Evolutionary conservation across 2,113 vertebrate genomes (phyloP), one percentile per base, ranked within the genome.

Genomic region (Pimephales promelas): DNA sequence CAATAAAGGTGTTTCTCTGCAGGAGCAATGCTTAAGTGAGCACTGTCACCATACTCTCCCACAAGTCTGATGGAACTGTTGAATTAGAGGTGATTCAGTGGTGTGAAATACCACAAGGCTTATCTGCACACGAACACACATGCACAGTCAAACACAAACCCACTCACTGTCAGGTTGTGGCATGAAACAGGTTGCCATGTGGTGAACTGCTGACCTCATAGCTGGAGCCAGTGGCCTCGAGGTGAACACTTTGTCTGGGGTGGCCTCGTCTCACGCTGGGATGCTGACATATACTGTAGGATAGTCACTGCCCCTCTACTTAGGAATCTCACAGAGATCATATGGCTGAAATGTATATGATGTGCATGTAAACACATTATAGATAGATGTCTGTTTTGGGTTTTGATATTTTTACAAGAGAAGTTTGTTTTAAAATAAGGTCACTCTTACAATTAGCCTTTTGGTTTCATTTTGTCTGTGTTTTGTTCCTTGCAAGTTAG

Each of bases 21-120:
- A 11, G 45, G 82, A 68, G 47, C 28, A 14, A 10, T 68, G 43
- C 47, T 36, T 22, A 59, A 61, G 24, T 34, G 18, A 62, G 81
- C 26, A 36, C 68, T 47, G 81, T 76, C 71, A 49, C 70, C 52
- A 10, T n/a, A 31, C 64, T 24, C 40, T 66, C 81, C 70, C 82
- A 24, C 8, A 28, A 31, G 73, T 75, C 75, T 72, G 64, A 83
- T 77, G n/a, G 45, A 36, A 66, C 71, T 56, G 59, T 72, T 64
- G 74, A 26, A 85, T 59, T 61, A 52, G 24, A n/a, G 36, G 75
- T 5, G 34, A 66, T 61, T 81, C 64, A 13, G 81, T 28, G 70
- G 82, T 86, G 87, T 86, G 85, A 88, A 85, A 88, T 85, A 82
- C 82, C 79, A 85, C 74, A 61, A 59, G 40, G 31, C 71, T 52